Evolutionary conservation across 2,888 invertebrate genomes (phyloP).

Genomic region (Pyrrhosoma nymphula): DNA sequence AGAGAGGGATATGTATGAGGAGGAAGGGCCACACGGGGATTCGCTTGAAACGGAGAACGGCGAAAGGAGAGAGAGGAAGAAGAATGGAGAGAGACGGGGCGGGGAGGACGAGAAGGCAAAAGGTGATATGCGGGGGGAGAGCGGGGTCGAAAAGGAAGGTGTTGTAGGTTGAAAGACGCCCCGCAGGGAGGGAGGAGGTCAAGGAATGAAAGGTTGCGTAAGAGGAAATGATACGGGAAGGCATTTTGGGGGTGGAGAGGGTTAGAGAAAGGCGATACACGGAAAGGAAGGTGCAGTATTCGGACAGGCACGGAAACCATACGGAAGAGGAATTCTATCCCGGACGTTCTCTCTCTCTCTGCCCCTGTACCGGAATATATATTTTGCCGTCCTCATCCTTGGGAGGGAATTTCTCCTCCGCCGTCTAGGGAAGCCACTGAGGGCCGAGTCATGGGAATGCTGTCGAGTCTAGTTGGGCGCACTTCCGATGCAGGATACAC

Average conservation of each 20-base stretch:
- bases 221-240: conserved; percentile 15
- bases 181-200: neutral
- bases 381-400: neutral
- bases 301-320: neutral
- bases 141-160: neutral
- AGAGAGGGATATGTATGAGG: too few relatives aligned
- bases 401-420: neutral
- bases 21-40: too few relatives aligned
- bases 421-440: neutral
- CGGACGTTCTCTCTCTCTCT: too few relatives aligned
- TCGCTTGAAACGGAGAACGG: neutral
- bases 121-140: neutral
- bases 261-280: neutral
- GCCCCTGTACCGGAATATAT: neutral
- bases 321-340: neutral
- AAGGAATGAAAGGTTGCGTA: neutral
- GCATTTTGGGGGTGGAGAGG: neutral
- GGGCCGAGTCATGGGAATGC: neutral
- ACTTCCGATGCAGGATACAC: too few relatives aligned
- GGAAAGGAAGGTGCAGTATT: neutral
- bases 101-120: neutral
- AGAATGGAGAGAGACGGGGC: too few relatives aligned
- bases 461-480: neutral
- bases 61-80: too few relatives aligned
- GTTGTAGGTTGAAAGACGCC: neutral